These are phyloP conservation scores for Solen grandis DNA, from an alignment of 1,140 invertebrate species.

Conservation along the genomic window DNA sequence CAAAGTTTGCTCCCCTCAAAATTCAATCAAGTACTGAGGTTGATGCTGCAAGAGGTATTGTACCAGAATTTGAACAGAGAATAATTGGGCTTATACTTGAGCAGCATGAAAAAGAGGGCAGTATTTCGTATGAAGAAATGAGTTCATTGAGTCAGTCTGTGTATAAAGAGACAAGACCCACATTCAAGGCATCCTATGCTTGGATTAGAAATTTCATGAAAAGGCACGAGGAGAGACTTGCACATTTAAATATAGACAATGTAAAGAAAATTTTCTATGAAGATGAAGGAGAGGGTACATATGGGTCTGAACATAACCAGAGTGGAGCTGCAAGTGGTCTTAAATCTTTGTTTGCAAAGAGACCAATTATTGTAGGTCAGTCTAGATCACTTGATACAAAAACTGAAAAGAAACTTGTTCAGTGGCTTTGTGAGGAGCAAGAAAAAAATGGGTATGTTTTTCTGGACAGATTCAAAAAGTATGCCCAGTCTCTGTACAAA, in stretches of 20 bases:
- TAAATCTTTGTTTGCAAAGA: slow-evolving; percentile 10
- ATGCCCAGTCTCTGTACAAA: slow-evolving; percentile 48
- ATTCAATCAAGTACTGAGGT: not conserved
- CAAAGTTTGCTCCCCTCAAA: slow-evolving; percentile 21
- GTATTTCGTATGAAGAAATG: slow-evolving; percentile 54
- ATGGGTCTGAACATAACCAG: not conserved
- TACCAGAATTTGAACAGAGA: slow-evolving; percentile 53
- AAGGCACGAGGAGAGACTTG: slow-evolving; percentile 28
- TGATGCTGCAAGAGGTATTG: slow-evolving; percentile 43
- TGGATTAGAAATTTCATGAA: slow-evolving; percentile 56
- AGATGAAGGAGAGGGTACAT: slow-evolving; percentile 12
- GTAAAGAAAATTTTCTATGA: slow-evolving; percentile 46
- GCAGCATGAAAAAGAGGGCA: slow-evolving; percentile 48
- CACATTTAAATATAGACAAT: slow-evolving; percentile 46
- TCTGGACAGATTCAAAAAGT: slow-evolving; percentile 43
- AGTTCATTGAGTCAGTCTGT: slow-evolving; percentile 43
- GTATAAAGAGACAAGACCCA: slow-evolving; percentile 50
- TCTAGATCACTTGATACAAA: slow-evolving; percentile 43
- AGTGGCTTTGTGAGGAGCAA: slow-evolving; percentile 43
- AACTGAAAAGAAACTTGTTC: slow-evolving; percentile 49
- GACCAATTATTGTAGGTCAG: slow-evolving; percentile 52
- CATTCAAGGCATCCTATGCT: slow-evolving; percentile 52
- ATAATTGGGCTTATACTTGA: slow-evolving; percentile 45
- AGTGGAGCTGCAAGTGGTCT: not conserved
- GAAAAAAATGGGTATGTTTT: slow-evolving; percentile 51